Evolutionary conservation across 1,140 invertebrate genomes (phyloP), one percentile per base, ranked within the genome.

Genomic region (Trachelipus rathkii): DNA sequence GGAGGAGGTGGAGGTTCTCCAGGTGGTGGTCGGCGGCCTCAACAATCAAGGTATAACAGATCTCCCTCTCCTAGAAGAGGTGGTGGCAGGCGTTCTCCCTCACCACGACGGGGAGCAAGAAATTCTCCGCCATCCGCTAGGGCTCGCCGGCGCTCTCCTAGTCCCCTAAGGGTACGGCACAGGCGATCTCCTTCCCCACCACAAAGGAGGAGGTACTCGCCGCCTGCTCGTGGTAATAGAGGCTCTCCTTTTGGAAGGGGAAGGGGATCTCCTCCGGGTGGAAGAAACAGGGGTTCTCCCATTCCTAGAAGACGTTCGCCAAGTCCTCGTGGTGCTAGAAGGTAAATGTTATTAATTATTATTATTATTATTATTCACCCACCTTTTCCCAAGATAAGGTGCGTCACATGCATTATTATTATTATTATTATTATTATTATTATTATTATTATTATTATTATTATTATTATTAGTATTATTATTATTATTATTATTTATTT

Each of bases 111-210:
- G 5, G 60, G 15, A 19, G 33, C 33, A 33, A 60, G 73, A 13
- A 53, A 67, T 15, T 75, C 73, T 10, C 53, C 73, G 2, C 73
- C 73, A 11, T 67, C 53, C 33, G 46, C 73, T n/a, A 74, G 46
- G 66, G 71, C 53, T 74, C 77, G 75, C 72, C 46, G 73, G 43
- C 66, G 74, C 8, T 44, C 53, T 44, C 86, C 86, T 73, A 84
- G 84, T 0, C 81, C 83, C 0, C 76, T 82, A 3, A 86, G 85
- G 71, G 81, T 85, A 73, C 83, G 85, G 7, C 85, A 84, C 44
- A 78, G 71, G 79, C 80, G 81, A 79, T 74, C 76, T 21, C 44
- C 68, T 33, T 50, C 50, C 46, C 73, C 70, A 23, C 73, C 70
- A 23, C 11, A 83, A 82, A 73, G 81, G 66, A 79, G 85, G 84